Base-by-base conservation (phyloP, 2,113 vertebrate genomes). In the Sinocyclocheilus grahami region DNA sequence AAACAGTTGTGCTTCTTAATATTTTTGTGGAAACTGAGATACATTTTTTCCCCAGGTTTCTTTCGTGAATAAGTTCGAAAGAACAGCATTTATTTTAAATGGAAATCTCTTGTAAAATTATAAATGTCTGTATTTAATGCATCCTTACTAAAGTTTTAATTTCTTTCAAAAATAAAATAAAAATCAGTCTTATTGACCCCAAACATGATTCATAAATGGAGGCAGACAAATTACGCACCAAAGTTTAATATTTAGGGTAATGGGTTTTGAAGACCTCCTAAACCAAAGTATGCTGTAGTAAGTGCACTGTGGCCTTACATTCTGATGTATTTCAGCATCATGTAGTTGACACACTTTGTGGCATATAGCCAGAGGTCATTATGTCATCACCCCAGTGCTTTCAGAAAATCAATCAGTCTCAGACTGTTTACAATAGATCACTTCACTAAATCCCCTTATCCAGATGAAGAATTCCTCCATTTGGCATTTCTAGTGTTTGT, bases 281-380 rank as follows among this genome's bases (percentile, higher is more conserved):
- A 53, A 77, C 75, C 46, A 77, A 16, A 77, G 24, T 8, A 76
- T 24, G 42, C 74, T 76, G 74, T 24, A 24, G 37, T 48, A 53
- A 16, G 16, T 53, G 46, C 51, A 30, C 6, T 33, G 27, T 86
- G 84, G 87, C 87, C 88, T 89, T 87, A 88, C 46, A 60, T 67
- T 71, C 84, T 85, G 83, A 89, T 71, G 71, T 83, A 78, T 79
- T 87, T 87, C 65, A 60, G 63, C 81, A 74, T 90, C 80, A 87
- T 75, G 84, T 62, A 86, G 89, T 42, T 55, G 27, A 46, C 51
- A n/a, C 75, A 53, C 65, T 78, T 72, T 81, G 60, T 67, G 81
- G 83, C 88, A 87, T 63, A 11, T 48, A 72, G 51, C 69, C 86
- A 55, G 13, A 16, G 81, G 81, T 82, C 63, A 82, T 82, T 48